Evolutionary conservation across 2,888 invertebrate species (phyloP), one percentile per base, ranked within the genome.

Genomic region (Athalia rosae): DNA sequence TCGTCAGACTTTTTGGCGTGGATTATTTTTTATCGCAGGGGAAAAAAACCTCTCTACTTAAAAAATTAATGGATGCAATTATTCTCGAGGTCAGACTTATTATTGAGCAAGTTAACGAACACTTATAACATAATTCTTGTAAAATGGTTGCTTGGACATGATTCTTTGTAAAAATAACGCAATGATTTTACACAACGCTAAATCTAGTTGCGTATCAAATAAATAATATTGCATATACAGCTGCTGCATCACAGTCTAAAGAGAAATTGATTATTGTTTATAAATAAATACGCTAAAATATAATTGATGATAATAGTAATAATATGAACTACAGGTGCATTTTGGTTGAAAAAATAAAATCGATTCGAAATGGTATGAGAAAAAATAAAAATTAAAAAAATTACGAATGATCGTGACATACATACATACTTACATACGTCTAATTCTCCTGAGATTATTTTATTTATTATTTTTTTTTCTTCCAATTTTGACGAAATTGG

Each of bases 1-100:
- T 71, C n/a, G n/a, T n/a, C 71, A 71, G 71, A 71, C 71, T 71
- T 71, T 45, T 58, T 56, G 8, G 53, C n/a, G 9, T 53, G 28
- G 28, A 28, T 53, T 45, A 45, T 71, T 71, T 3, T 71, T 58
- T 71, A 58, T 58, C 71, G 6, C 4, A 56, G 58, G 45, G 8
- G 43, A 56, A 15, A 56, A 71, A 58, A n/a, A n/a, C n/a, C n/a
- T n/a, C n/a, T 53, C 53, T 53, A 53, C n/a, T 53, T 53, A 53
- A 53, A 4, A 3, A 53, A 9, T 53, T 53, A 53, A 53, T 11
- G 53, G 53, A n/a, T 53, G 53, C 53, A 53, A 53, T 11, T 53
- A 11, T 53, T 28, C 28, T 28, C 28, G 28, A 1, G 28, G 7
- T 53, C 53, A 53, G 9, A 53, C 53, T 53, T 53, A 9, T 53